A percentile compares a stretch with the other conserved stretches of the same genome.
Evolutionary conservation across 2,113 vertebrate genomes (phyloP).

Genomic region (Mesembrinibis cayennensis): DNA sequence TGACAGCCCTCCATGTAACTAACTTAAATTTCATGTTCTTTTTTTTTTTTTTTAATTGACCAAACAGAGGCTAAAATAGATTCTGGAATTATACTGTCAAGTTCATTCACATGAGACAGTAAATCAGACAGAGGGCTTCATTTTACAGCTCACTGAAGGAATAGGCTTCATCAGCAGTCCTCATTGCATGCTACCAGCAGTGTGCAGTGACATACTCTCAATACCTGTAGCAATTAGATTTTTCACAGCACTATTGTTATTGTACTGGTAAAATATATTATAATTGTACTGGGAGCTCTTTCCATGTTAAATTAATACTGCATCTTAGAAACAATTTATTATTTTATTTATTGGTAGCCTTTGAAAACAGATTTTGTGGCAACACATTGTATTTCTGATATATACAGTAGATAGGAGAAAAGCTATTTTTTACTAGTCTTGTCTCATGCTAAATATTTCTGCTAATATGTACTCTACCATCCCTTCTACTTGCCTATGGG

Average conservation of each 20-base stretch:
- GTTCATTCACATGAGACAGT: neutral
- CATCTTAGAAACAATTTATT: neutral
- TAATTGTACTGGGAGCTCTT: neutral
- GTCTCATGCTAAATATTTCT: neutral
- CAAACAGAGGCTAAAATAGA: neutral
- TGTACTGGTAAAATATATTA: neutral
- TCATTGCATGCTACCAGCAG: neutral
- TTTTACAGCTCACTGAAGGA: neutral
- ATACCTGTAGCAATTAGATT: neutral
- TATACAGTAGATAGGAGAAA: neutral
- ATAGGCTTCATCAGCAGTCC: neutral
- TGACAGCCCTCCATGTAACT: neutral
- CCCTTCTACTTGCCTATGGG: neutral
- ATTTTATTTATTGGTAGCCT: neutral
- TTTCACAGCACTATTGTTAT: neutral
- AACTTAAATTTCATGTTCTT: neutral
- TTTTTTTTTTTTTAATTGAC: constrained; percentile 9
- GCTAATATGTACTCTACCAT: neutral
- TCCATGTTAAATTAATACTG: neutral
- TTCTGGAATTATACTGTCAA: neutral
- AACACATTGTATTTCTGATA: neutral
- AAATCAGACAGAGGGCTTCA: neutral
- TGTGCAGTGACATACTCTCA: neutral
- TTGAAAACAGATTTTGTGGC: neutral
- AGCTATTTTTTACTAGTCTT: neutral